These are phyloP conservation scores for Phalanger gymnotis DNA, from an alignment of 2,797 vertebrate genomes.

Conservation along the genomic window DNA sequence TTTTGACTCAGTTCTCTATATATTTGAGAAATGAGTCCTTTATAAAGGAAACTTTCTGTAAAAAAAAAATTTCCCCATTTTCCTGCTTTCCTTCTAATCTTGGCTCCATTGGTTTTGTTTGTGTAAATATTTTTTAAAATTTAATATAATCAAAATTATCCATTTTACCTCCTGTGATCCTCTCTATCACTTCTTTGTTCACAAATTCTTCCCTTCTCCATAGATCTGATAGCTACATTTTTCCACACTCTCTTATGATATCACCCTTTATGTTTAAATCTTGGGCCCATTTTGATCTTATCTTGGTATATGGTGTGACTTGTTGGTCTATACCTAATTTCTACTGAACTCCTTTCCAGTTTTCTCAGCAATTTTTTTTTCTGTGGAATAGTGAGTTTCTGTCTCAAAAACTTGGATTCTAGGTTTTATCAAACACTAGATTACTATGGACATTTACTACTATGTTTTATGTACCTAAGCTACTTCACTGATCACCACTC, in stretches of 20 bases:
- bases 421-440: no score
- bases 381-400: background rate
- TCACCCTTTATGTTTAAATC: background rate
- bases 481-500: background rate
- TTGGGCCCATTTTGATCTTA: background rate
- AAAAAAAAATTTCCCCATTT: background rate
- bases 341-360: background rate
- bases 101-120: background rate
- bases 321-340: background rate
- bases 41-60: background rate
- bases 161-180: background rate
- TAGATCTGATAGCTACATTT: background rate
- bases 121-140: background rate
- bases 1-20: background rate
- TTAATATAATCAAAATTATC: background rate
- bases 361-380: background rate
- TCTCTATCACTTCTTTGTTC: no score
- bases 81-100: background rate
- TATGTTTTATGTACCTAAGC: background rate
- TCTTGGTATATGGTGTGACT: background rate
- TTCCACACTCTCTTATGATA: background rate
- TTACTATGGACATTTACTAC: background rate
- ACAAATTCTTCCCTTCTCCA: background rate
- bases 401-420: no score
- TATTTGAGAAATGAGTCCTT: background rate